Evolutionary conservation across 2,888 invertebrate species (phyloP), one percentile per base, ranked within the genome.

Genomic region (Spicauda simplicius): DNA sequence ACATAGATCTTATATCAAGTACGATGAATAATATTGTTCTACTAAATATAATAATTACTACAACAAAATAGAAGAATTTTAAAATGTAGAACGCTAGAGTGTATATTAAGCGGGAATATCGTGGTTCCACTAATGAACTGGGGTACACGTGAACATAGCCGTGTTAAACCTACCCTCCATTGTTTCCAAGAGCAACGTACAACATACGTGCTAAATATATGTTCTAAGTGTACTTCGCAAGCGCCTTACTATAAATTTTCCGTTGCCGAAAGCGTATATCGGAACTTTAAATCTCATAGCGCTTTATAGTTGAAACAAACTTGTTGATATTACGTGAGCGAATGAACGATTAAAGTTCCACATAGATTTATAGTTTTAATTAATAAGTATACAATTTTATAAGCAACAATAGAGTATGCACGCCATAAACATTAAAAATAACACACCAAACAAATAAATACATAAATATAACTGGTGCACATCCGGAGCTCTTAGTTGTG

Each of bases 231-330:
- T 83, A 86, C 83, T 84, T 83, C 74, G 81, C 77, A 75, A 83
- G 79, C 81, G 78, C 81, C 81, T 82, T 78, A 82, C 79, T 75
- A 80, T 81, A 84, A 84, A 87, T 86, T 84, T 81, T 76, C 78
- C 80, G 77, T 37, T 33, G 62, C 53, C 67, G 64, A 58, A 67
- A 72, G 64, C 70, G 64, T 69, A 64, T 70, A 64, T 68, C 58
- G 66, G 50, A 69, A 72, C 62, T 64, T 64, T 69, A 65, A 69
- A 70, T 64, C 67, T 70, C 25, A 25, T 25, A 25, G 30, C 53
- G 37, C 30, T 58, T 45, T 65, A 18, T 18, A 33, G 37, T 52
- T 56, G 50, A 61, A 56, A 20, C 25, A 56, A 67, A 67, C 60
- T 66, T 66, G 60, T 65, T 59, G 65, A 59, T 25, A 25, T 25